A percentile compares a stretch with the other conserved stretches of the same genome.
Conservation (phyloP, 2,888 invertebrate species). For the Polyommatus icarus region DNA sequence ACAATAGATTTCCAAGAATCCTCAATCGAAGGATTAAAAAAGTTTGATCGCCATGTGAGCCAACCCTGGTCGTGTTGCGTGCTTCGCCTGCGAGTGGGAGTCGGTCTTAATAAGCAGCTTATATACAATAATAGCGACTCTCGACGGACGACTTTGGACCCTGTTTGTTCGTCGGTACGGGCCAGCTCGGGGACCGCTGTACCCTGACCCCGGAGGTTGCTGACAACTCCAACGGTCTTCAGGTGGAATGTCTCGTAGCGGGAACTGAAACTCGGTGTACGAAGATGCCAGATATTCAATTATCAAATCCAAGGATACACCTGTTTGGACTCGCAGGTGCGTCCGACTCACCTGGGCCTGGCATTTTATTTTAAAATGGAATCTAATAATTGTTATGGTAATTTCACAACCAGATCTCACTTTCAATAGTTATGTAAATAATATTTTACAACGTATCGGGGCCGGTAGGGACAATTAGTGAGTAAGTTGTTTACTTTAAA, state of each 20-base stretch:
- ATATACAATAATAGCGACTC: slow-evolving; percentile 61
- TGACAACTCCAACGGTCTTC: slow-evolving; percentile 52
- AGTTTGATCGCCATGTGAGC: slow-evolving; percentile 54
- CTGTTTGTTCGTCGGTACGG: slow-evolving; percentile 36
- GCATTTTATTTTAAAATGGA: slow-evolving; percentile 9
- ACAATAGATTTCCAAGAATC: too few relatives aligned
- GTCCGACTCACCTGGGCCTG: background rate
- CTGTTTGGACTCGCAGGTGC: slow-evolving; percentile 21
- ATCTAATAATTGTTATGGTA: slow-evolving; percentile 21
- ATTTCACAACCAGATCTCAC: background rate
- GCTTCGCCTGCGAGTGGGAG: slow-evolving; percentile 68
- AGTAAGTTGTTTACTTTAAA: background rate
- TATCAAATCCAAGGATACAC: background rate
- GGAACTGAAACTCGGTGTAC: slow-evolving; percentile 33
- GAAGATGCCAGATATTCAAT: slow-evolving; percentile 3
- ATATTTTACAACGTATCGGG: background rate
- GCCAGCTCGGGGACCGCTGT: slow-evolving; percentile 45
- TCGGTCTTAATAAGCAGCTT: slow-evolving; percentile 75
- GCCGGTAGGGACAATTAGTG: background rate
- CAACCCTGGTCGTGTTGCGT: slow-evolving; percentile 60
- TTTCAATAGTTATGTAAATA: slow-evolving; percentile 10
- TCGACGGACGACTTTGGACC: slow-evolving; percentile 37
- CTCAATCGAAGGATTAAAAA: background rate
- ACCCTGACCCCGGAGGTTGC: slow-evolving; percentile 53
- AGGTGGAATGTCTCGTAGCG: slow-evolving; percentile 40